Evolutionary conservation across 2,797 vertebrate genomes (phyloP).

Genomic region (Eulemur rubriventer): DNA sequence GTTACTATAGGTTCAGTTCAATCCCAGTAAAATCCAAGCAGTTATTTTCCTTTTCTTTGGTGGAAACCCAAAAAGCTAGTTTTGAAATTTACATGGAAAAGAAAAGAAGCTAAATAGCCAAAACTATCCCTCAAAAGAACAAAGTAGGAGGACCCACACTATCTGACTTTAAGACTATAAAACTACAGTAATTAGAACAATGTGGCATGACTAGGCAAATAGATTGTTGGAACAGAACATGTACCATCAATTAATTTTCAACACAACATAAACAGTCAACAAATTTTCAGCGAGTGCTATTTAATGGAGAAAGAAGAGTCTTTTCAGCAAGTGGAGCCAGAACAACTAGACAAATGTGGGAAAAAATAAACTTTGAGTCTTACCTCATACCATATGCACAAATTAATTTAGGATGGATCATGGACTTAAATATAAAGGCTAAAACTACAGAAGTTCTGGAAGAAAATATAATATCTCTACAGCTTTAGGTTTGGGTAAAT

Average conservation of each 20-base stretch:
- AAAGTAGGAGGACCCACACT: not conserved
- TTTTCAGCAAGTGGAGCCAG: not conserved
- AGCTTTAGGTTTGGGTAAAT: not conserved
- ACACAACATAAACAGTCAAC: not conserved
- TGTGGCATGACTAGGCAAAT: not conserved
- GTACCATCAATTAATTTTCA: not conserved
- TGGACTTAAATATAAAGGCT: not conserved
- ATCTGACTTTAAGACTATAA: not conserved
- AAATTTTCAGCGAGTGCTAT: not conserved
- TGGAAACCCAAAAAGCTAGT: not conserved
- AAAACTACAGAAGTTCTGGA: slow-evolving; percentile 9
- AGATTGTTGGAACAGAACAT: not conserved
- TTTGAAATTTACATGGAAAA: slow-evolving; percentile 36
- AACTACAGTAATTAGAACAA: not conserved
- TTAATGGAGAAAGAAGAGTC: not conserved
- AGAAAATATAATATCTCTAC: not conserved
- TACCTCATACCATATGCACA: not conserved
- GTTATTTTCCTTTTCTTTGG: not conserved
- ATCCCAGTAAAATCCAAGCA: not conserved
- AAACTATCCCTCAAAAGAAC: not conserved
- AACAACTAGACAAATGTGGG: not conserved
- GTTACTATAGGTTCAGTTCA: not conserved
- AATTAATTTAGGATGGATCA: not conserved
- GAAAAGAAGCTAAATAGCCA: not conserved
- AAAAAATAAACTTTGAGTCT: not conserved